These are phyloP conservation scores for Charadrius vociferus DNA, from an alignment of 2,113 vertebrate genomes.

Conservation along the genomic window DNA sequence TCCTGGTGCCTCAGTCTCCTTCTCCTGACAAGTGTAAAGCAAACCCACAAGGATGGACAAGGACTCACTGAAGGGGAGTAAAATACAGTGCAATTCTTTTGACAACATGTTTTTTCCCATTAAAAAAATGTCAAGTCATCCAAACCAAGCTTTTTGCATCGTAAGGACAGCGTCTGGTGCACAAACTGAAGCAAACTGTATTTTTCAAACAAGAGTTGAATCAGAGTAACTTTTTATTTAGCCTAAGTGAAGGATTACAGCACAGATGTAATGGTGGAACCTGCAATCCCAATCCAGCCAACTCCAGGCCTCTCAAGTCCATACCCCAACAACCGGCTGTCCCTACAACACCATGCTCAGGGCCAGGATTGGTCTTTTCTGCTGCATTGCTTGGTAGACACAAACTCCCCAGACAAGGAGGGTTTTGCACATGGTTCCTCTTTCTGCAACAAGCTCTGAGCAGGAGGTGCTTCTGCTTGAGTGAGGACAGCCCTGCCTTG, in stretches of 20 bases:
- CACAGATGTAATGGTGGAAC: background rate
- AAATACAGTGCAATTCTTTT: background rate
- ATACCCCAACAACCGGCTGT: background rate
- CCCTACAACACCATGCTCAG: background rate
- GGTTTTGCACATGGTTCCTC: background rate
- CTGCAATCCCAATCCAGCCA: background rate
- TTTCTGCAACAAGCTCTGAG: background rate
- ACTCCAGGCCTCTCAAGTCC: background rate
- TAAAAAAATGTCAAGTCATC: background rate
- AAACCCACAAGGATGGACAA: background rate
- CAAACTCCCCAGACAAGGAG: background rate
- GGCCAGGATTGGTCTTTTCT: background rate
- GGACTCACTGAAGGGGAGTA: background rate
- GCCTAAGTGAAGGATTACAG: background rate
- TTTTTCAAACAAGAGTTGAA: background rate
- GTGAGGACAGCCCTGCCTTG: background rate
- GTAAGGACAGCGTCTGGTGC: rapidly evolving
- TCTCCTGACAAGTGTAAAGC: background rate
- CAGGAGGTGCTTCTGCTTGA: background rate
- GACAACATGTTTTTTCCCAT: background rate
- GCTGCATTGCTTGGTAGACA: background rate
- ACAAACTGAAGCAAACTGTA: background rate
- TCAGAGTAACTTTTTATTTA: background rate
- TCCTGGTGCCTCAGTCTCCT: background rate
- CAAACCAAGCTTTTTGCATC: background rate